Conservation (phyloP, 37 sponge, comb jelly and placozoan genomes). For the Eunapius fragilis region DNA sequence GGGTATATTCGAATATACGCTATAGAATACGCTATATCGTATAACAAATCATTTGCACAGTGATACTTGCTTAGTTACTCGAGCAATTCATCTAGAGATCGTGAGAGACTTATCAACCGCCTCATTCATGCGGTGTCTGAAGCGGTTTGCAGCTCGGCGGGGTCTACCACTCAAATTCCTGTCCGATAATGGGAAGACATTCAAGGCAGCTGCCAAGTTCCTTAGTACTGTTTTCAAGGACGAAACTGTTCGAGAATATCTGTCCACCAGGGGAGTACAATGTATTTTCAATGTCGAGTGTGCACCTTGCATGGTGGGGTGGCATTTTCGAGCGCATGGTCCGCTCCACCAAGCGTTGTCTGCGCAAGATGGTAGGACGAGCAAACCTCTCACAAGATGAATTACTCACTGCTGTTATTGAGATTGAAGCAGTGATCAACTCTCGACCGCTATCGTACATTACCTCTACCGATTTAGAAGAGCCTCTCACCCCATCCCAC, state of each 20-base stretch:
- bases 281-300: slow-evolving; percentile 8
- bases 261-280: not conserved
- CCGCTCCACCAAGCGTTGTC: not conserved
- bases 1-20: too few species aligned
- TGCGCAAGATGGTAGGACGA: slow-evolving; percentile 2
- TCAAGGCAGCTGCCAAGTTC: too few species aligned
- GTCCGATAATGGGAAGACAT: too few species aligned
- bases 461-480: too few species aligned
- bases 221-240: not conserved
- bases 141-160: not conserved
- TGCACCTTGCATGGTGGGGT: not conserved
- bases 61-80: not conserved
- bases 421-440: slow-evolving; percentile 10
- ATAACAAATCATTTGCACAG: too few species aligned
- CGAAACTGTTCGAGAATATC: not conserved
- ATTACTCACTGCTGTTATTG: too few species aligned
- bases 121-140: not conserved
- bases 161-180: too few species aligned
- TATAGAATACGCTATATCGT: too few species aligned
- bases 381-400: not conserved
- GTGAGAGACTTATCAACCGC: not conserved
- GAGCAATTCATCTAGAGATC: slow-evolving; percentile 13
- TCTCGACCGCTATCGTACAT: too few species aligned
- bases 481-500: not conserved
- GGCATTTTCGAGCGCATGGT: not conserved